These are phyloP conservation scores for Bos javanicus DNA, from an alignment of 2,113 vertebrate species.

Conservation along the genomic window DNA sequence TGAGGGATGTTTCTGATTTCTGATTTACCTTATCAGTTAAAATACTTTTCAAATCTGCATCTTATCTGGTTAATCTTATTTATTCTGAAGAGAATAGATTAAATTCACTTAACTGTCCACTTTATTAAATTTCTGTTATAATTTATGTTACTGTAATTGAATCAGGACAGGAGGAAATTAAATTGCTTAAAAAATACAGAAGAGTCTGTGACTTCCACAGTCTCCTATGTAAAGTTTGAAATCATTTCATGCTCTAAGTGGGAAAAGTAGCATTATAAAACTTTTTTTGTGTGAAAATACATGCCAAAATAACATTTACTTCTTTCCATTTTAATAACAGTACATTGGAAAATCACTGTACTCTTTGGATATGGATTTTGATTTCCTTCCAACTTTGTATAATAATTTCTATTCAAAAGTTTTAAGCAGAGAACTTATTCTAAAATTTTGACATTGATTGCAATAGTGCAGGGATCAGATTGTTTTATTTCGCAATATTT, in stretches of 20 bases:
- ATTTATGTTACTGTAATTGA: conserved; percentile 83
- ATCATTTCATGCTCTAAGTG: conserved; percentile 73
- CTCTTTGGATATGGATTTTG: conserved; percentile 12
- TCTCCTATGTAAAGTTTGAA: conserved; percentile 73
- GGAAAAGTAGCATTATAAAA: conserved; percentile 51
- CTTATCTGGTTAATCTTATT: conserved; percentile 82
- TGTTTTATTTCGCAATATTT: conserved; percentile 42
- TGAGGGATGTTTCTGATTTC: conserved; percentile 71
- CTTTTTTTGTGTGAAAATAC: conserved; percentile 72
- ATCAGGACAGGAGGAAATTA: conserved; percentile 81
- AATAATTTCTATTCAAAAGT: conserved; percentile 47
- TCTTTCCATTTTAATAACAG: conserved; percentile 61
- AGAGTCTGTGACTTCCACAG: conserved; percentile 67
- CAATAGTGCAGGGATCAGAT: not conserved
- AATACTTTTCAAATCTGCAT: conserved; percentile 77
- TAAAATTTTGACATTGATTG: conserved; percentile 25
- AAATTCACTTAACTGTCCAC: conserved; percentile 81
- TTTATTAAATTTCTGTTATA: conserved; percentile 84
- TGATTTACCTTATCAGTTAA: conserved; percentile 78
- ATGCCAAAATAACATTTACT: conserved; percentile 54
- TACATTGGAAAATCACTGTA: conserved; percentile 28
- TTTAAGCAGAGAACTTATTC: conserved; percentile 39
- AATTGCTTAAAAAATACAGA: conserved; percentile 80
- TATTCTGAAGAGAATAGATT: conserved; percentile 80
- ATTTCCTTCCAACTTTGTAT: not conserved